Percentiles rank a stretch among this genome's conserved stretches.
Evolutionary conservation across 2,797 vertebrate species (phyloP).

Genomic region (Tangara arthus): DNA sequence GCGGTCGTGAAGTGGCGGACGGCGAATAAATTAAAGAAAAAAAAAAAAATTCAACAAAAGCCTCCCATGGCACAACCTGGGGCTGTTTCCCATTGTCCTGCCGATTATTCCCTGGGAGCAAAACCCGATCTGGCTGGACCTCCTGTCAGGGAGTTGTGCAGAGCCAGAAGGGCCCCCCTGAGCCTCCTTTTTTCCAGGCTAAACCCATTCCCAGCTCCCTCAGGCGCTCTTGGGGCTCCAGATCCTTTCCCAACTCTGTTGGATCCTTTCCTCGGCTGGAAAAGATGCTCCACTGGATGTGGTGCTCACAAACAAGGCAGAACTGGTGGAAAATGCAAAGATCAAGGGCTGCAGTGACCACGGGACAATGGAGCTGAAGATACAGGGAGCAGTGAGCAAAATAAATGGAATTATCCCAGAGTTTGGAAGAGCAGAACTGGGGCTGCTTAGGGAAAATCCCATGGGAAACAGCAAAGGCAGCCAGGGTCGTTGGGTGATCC

Average conservation of each 20-base stretch:
- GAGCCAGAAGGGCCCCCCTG: accelerated
- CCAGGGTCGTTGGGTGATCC: accelerated
- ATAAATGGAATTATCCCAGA: not conserved
- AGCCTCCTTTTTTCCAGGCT: not conserved
- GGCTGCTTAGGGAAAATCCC: not conserved
- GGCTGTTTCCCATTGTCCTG: not conserved
- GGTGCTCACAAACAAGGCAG: not conserved
- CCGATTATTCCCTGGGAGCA: not conserved
- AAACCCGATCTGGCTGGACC: accelerated
- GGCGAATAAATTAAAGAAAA: not conserved
- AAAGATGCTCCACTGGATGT: not conserved
- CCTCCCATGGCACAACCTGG: accelerated
- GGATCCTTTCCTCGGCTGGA: not conserved
- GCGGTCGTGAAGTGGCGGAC: accelerated
- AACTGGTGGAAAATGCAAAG: not conserved
- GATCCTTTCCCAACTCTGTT: accelerated
- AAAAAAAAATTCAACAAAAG: too few relatives aligned
- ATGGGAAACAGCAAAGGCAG: not conserved
- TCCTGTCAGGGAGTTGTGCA: not conserved
- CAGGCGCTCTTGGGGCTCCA: not conserved
- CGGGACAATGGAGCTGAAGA: not conserved
- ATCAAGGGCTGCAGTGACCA: not conserved
- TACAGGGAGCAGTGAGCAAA: not conserved
- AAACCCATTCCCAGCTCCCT: not conserved
- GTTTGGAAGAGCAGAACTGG: not conserved